These are phyloP conservation scores for Thaumetopoea pityocampa DNA, from an alignment of 1,140 invertebrate species.

Conservation along the genomic window DNA sequence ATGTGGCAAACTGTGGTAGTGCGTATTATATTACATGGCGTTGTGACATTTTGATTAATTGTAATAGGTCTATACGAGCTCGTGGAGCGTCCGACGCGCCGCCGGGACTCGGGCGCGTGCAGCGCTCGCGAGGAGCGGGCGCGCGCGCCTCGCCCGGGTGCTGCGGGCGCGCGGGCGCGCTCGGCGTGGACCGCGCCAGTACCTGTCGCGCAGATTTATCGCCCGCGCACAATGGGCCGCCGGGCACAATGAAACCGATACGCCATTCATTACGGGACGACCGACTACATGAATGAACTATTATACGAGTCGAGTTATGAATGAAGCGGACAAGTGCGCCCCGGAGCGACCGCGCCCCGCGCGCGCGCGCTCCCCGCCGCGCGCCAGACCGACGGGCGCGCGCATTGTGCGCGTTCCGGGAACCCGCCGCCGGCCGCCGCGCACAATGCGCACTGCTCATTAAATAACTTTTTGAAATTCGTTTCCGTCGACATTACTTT, in stretches of 20 bases:
- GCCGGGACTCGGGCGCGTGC: too few species aligned
- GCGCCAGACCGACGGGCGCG: slow-evolving; percentile 28
- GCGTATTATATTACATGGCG: too few species aligned
- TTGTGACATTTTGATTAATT: too few species aligned
- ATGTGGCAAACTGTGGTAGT: too few species aligned
- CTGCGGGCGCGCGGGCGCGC: too few species aligned
- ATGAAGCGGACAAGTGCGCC: slow-evolving; percentile 33
- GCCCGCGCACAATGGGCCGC: slow-evolving; percentile 16
- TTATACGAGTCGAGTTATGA: slow-evolving; percentile 25
- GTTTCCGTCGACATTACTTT: slow-evolving; percentile 44
- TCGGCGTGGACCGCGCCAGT: too few species aligned
- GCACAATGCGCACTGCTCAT: slow-evolving; percentile 42
- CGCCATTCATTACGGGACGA: slow-evolving; percentile 31
- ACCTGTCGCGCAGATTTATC: slow-evolving; percentile 15
- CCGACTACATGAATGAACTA: slow-evolving; percentile 36
- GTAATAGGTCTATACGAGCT: too few species aligned
- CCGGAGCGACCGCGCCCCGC: slow-evolving; percentile 24
- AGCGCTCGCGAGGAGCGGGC: too few species aligned
- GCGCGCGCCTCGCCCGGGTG: too few species aligned
- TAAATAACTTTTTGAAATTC: slow-evolving; percentile 45
- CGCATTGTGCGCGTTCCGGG: slow-evolving; percentile 28
- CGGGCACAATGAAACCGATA: slow-evolving; percentile 20
- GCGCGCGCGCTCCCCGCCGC: too few species aligned
- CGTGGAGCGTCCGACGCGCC: too few species aligned
- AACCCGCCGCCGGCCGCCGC: slow-evolving; percentile 10